Evolutionary conservation across 2,888 invertebrate genomes (phyloP).

Genomic region (Caenorhabditis angaria): DNA sequence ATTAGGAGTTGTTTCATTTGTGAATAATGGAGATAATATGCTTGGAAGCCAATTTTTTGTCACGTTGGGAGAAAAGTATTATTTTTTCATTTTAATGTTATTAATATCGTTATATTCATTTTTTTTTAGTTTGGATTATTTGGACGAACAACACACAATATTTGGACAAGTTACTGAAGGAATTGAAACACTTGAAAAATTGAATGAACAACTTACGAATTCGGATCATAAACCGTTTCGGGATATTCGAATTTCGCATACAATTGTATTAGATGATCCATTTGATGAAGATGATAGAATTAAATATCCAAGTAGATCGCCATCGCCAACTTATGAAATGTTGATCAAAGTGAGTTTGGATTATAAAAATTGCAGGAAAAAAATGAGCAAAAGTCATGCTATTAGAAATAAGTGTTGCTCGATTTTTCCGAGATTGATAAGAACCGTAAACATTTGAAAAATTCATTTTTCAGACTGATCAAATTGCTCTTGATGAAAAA

Average conservation of each 20-base stretch:
- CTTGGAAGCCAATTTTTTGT: constrained; percentile 90
- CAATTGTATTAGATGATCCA: constrained; percentile 93
- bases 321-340: constrained; percentile 84
- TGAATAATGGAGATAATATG: constrained; percentile 87
- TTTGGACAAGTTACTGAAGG: constrained; percentile 92
- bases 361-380: too few relatives aligned
- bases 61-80: constrained; percentile 82
- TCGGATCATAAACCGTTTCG: constrained; percentile 88
- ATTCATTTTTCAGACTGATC: too few relatives aligned
- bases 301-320: constrained; percentile 84
- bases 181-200: constrained; percentile 81
- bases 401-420: too few relatives aligned
- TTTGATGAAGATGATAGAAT: constrained; percentile 87
- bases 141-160: constrained; percentile 89
- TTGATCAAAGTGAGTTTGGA: constrained; percentile 41
- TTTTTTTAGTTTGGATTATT: constrained; percentile 79
- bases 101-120: too few relatives aligned
- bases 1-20: constrained; percentile 77
- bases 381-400: background rate
- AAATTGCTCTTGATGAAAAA: constrained; percentile 68
- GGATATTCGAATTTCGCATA: constrained; percentile 94
- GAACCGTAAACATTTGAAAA: too few relatives aligned
- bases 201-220: constrained; percentile 94
- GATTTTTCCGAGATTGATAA: too few relatives aligned
- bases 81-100: too few relatives aligned